A percentile compares a stretch with the other conserved stretches of the same genome.
phyloP scores from a whole-genome alignment of 2,888 invertebrate genomes.

The Polyploca ridens region DNA sequence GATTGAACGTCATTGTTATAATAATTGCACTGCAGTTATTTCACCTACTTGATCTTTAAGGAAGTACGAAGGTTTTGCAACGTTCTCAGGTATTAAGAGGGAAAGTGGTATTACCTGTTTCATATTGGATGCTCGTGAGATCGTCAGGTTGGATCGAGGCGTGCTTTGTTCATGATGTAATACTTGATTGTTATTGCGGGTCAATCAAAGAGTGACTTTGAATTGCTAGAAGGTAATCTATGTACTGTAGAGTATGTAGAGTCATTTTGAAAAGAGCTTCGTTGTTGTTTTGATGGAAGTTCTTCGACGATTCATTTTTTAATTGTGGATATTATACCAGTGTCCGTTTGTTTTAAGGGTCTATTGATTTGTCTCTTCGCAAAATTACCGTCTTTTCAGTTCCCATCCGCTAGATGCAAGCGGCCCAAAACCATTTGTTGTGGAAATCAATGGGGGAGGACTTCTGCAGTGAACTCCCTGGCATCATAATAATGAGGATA shows the following conservation, averaged over 20 bases:
- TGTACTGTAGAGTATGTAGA: neutral
- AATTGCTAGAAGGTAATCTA: neutral
- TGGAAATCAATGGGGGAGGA: no score
- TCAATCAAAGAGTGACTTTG: neutral
- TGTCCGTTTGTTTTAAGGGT: no score
- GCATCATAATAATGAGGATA: no score
- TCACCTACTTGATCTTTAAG: neutral
- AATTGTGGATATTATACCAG: no score
- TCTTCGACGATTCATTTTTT: no score
- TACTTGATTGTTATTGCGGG: neutral
- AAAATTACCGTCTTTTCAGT: no score
- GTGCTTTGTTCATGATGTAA: neutral
- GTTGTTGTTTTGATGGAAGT: no score
- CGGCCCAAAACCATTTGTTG: no score
- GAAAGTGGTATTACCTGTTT: conserved; percentile 12
- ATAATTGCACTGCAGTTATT: neutral
- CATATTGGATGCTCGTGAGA: conserved; percentile 6
- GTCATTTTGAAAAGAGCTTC: no score
- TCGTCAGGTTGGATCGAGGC: conserved; percentile 2
- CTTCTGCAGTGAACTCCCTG: no score
- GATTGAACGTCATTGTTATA: neutral
- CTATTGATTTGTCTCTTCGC: no score
- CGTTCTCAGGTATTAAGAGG: conserved; percentile 11
- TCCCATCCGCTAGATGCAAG: no score
- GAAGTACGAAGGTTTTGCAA: conserved; percentile 9